Conservation (phyloP, 2,888 invertebrate species). For the Alentia gelatinosa region DNA sequence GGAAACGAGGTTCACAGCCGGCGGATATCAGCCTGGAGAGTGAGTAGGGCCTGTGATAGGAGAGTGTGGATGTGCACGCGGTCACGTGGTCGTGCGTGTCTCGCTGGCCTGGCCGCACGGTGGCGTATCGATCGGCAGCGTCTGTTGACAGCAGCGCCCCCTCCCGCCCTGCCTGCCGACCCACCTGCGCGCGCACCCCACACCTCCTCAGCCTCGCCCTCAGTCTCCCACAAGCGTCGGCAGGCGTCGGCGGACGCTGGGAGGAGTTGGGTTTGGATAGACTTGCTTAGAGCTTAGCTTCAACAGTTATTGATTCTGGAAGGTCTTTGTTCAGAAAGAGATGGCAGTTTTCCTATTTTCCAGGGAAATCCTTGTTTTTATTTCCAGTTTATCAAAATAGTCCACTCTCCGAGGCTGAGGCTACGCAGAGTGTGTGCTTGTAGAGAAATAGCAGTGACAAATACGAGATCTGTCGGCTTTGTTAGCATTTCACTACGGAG, state of each 20-base stretch:
- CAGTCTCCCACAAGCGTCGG: not conserved
- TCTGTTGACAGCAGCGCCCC: conserved; percentile 6
- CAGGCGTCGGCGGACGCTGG: not conserved
- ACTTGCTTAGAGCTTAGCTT: no score
- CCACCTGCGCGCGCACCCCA: not conserved
- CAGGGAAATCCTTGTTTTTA: no score
- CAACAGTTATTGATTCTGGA: no score
- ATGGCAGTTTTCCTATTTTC: no score
- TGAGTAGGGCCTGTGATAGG: not conserved
- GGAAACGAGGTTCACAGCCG: no score
- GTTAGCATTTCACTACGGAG: no score
- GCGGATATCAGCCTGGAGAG: not conserved
- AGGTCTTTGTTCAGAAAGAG: no score
- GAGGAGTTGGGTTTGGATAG: not conserved
- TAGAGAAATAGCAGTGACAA: no score
- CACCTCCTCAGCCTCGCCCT: not conserved
- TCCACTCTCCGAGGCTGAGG: no score
- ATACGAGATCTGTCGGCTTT: no score
- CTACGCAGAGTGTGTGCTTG: no score
- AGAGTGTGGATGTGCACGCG: not conserved
- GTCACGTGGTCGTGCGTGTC: conserved; percentile 29
- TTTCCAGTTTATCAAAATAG: no score
- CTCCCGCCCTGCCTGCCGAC: not conserved
- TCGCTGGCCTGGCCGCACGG: not conserved
- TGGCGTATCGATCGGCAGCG: not conserved